Conservation (phyloP, 2,888 invertebrate genomes). For the Melanophora roralis region DNA sequence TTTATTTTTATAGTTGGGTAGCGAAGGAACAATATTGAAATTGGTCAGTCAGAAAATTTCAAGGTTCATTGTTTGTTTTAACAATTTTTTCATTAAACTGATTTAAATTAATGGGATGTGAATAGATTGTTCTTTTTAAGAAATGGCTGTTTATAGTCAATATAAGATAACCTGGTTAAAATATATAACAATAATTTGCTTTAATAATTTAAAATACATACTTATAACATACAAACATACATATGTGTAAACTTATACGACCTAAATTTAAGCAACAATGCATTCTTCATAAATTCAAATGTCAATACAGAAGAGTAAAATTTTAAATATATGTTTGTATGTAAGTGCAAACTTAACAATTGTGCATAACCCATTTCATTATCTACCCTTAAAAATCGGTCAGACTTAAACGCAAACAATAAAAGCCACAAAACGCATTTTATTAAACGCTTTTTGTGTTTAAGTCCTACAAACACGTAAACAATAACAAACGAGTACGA, state of each 20-base stretch:
- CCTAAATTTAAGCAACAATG: slow-evolving; percentile 43
- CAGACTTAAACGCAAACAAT: slow-evolving; percentile 27
- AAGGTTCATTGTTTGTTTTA: background rate
- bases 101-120: no score
- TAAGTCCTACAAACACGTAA: slow-evolving; percentile 36
- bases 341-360: background rate
- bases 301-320: no score
- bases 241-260: no score
- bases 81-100: no score
- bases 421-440: slow-evolving; percentile 45
- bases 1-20: background rate
- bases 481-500: slow-evolving; percentile 21
- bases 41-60: background rate
- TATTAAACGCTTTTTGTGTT: slow-evolving; percentile 49
- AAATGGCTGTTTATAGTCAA: no score
- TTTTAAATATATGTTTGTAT: no score
- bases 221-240: no score
- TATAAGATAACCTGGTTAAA: no score
- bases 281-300: slow-evolving; percentile 38
- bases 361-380: slow-evolving; percentile 27
- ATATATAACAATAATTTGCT: no score
- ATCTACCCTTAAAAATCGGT: slow-evolving; percentile 58
- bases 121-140: no score
- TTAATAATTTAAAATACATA: no score
- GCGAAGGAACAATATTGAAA: background rate